Evolutionary conservation across 2,888 invertebrate species (phyloP), one percentile per base, ranked within the genome.

Genomic region (Corbicula japonica): DNA sequence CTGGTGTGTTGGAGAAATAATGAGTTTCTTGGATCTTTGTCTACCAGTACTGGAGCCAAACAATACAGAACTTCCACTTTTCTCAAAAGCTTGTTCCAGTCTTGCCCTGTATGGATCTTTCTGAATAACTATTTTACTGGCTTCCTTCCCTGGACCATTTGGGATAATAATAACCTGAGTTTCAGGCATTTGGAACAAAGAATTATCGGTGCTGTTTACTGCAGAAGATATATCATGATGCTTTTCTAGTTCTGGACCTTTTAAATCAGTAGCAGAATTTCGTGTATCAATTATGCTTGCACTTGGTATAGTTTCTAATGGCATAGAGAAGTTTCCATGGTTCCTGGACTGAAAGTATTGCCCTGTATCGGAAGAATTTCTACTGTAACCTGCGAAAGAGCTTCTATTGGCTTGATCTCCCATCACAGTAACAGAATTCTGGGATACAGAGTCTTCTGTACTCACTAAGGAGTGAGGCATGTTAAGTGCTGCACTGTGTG

Each of bases 1-100:
- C 6, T 52, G 52, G 44, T 66, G 66, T 1, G 66, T 66, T 18
- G 66, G 66, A 2, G 66, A 41, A 3, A 66, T 44, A 28, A 66
- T 66, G 2, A 66, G 12, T 28, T 54, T 52, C 30, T 41, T 66
- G 23, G 52, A 23, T 15, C 35, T 52, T 1, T 26, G 15, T 54
- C 54, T 52, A 1, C 41, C 66, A 23, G 28, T 54, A 48, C 66
- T 54, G 15, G 66, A 54, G n/a, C 66, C 66, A 66, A 66, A 48
- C 23, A 66, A n/a, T 32, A 52, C 41, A 30, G 66, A 38, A 8
- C 35, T 34, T n/a, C 66, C 38, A 10, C 54, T 66, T 12, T 66
- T 54, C 28, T 66, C 66, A 54, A 66, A 66, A n/a, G 66, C 66
- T 66, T 66, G 66, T 38, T 66, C 66, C 23, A 66, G 66, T 8